phyloP scores from a whole-genome alignment of 2,113 vertebrate species.

The Oncorhynchus mykiss region DNA sequence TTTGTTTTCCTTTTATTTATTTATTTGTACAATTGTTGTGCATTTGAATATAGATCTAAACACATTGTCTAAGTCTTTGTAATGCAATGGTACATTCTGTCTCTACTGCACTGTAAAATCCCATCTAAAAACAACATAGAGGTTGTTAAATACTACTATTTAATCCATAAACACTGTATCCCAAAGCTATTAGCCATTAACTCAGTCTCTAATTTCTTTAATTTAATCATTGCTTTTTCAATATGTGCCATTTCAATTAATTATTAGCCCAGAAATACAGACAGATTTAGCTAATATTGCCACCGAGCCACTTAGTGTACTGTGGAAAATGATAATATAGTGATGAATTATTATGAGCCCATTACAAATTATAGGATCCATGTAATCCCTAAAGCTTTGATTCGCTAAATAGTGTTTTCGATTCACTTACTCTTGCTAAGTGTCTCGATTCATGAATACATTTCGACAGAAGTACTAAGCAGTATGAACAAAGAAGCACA shows the following conservation, averaged over 20 bases:
- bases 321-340: constrained; percentile 74
- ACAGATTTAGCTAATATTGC: constrained; percentile 71
- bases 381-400: constrained; percentile 71
- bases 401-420: constrained; percentile 68
- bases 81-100: background rate
- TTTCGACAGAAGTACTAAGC: constrained; percentile 67
- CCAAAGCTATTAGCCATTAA: constrained; percentile 75
- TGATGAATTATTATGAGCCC: constrained; percentile 69
- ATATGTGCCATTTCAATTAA: constrained; percentile 77
- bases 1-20: no score
- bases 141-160: constrained; percentile 59
- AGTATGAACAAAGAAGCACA: constrained; percentile 70
- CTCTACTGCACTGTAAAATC: background rate
- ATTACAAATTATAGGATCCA: constrained; percentile 70
- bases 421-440: constrained; percentile 68
- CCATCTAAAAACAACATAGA: constrained; percentile 45
- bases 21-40: no score
- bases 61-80: background rate
- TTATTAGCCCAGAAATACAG: constrained; percentile 74
- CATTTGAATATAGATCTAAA: no score
- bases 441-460: constrained; percentile 57
- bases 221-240: constrained; percentile 77
- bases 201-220: constrained; percentile 56
- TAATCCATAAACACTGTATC: constrained; percentile 71
- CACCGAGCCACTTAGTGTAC: constrained; percentile 73